Base-by-base conservation (phyloP, 2,113 vertebrate species). In the Tyto alba region DNA sequence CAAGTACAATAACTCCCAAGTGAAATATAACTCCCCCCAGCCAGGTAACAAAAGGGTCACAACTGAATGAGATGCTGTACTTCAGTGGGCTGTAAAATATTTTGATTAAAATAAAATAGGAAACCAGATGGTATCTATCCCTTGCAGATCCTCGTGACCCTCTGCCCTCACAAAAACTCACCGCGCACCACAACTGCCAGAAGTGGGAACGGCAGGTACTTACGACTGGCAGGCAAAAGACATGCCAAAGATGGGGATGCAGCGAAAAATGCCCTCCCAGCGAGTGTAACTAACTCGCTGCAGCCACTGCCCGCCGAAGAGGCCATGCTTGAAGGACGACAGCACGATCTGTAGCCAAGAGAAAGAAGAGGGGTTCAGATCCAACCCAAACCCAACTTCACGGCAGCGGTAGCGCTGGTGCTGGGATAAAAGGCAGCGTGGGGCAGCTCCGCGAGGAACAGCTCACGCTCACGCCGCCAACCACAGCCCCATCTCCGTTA, bases 191-290 rank as follows among this genome's bases (percentile, higher is more conserved):
- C 92, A 20, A 22, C 53, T 45, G 72, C 83, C 85, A 50, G 85
- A 45, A 83, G 85, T 6, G 34, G 84, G 85, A 69, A 57, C 1
- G 29, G 89, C 81, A 66, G 63, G 97, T 98, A 99, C 99, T 99
- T 98, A 99, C 99, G 99, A 99, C 98, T 99, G 99, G 93, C 99
- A 99, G 98, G 99, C 99, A 90, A 99, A 99, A 71, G 99, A 99
- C 99, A 99, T 99, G 98, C 99, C 99, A 53, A 99, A 99, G 98
- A 99, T 99, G 97, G 99, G 99, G 97, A 99, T 98, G 97, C 99
- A 99, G 98, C 99, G 99, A 97, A 99, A 99, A 97, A 99, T 97
- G 82, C 99, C 99, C 97, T 99, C 99, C 99, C 99, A 99, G 95
- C 99, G 99, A 47, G 99, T 60, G 86, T 98, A 98, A 96, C 98